phyloP scores from a whole-genome alignment of 2,888 invertebrate genomes.

The Chrysolina haemoptera region DNA sequence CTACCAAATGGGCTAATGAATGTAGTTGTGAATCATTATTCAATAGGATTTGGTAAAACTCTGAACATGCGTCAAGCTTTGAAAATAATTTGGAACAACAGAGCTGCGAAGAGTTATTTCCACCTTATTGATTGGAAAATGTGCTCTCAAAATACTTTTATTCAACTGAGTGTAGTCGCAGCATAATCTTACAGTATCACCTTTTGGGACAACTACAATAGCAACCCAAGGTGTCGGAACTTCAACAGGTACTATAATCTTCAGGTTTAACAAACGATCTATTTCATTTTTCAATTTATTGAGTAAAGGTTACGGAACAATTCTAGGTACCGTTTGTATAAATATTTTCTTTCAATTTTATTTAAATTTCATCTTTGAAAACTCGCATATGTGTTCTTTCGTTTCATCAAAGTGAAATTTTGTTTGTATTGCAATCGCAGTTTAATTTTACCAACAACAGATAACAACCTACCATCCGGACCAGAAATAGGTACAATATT shows the following conservation, averaged over 20 bases:
- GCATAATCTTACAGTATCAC: constrained; percentile 32
- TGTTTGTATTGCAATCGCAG: neutral
- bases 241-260: constrained; percentile 38
- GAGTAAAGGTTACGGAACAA: constrained; percentile 39
- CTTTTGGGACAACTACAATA: constrained; percentile 40
- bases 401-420: too few relatives aligned
- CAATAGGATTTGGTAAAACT: constrained; percentile 35
- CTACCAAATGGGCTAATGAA: constrained; percentile 7
- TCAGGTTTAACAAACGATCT: constrained; percentile 20
- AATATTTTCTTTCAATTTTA: too few relatives aligned
- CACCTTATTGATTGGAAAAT: constrained; percentile 54
- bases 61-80: constrained; percentile 49
- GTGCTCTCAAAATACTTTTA: constrained; percentile 44
- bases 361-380: too few relatives aligned
- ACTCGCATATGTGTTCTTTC: too few relatives aligned
- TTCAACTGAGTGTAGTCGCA: constrained; percentile 48
- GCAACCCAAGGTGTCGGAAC: constrained; percentile 40
- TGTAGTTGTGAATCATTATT: constrained; percentile 6
- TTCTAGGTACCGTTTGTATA: constrained; percentile 34
- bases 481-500: neutral
- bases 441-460: neutral
- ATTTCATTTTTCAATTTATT: constrained; percentile 39
- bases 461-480: neutral
- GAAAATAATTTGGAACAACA: constrained; percentile 51
- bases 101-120: constrained; percentile 46